Percentiles rank a stretch among this genome's conserved stretches.
These are phyloP conservation scores for Agrotis segetum DNA, from an alignment of 2,888 invertebrate species.

Conservation along the genomic window DNA sequence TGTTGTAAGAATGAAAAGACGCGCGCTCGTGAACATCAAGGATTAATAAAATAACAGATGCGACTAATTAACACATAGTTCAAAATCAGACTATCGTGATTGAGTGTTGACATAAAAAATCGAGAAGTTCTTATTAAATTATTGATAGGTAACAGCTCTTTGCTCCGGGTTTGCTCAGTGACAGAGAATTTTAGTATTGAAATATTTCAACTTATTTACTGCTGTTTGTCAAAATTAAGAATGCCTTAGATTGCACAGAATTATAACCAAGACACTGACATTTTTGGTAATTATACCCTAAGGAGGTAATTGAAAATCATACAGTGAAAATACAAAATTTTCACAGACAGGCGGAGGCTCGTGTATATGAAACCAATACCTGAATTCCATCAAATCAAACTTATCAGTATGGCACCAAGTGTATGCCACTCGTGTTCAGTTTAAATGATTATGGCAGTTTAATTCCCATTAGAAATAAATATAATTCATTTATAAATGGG, in stretches of 20 bases:
- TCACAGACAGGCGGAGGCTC: too few species aligned
- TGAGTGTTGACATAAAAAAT: neutral
- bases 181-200: too few species aligned
- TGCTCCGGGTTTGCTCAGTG: too few species aligned
- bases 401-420: too few species aligned
- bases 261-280: too few species aligned
- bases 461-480: conserved; percentile 11
- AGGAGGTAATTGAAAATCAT: too few species aligned
- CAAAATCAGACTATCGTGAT: neutral
- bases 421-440: neutral
- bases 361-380: neutral
- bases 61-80: neutral
- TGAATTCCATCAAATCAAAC: neutral
- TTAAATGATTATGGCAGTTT: conserved; percentile 20
- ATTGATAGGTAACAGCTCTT: neutral
- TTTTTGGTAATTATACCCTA: too few species aligned
- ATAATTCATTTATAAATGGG: conserved; percentile 1
- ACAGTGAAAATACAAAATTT: too few species aligned
- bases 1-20: neutral
- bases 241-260: neutral
- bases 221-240: too few species aligned
- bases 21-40: neutral
- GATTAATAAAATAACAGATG: neutral
- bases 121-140: neutral
- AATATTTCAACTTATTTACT: too few species aligned